These are phyloP conservation scores for Cyprinus carpio DNA, from an alignment of 2,113 vertebrate species.

Conservation along the genomic window DNA sequence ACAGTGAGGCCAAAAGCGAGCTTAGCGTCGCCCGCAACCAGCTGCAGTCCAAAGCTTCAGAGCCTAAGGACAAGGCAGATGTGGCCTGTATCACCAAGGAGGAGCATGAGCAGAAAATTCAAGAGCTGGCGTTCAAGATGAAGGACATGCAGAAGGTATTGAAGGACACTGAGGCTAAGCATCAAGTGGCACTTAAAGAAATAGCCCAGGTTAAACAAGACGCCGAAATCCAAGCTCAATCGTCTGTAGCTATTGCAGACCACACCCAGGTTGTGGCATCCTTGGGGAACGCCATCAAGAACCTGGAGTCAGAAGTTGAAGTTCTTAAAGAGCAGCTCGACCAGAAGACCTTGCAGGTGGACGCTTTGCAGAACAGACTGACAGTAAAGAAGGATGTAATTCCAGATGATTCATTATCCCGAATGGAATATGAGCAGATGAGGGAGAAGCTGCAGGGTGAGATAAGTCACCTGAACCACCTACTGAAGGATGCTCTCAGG, in stretches of 20 bases:
- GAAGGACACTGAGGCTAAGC: conserved; percentile 77
- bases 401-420: conserved; percentile 79
- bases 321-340: conserved; percentile 76
- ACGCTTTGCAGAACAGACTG: conserved; percentile 80
- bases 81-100: conserved; percentile 66
- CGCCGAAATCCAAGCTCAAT: conserved; percentile 82
- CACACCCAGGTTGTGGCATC: conserved; percentile 84
- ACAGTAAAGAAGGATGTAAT: conserved; percentile 75
- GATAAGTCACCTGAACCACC: conserved; percentile 78
- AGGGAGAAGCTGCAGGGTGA: conserved; percentile 79
- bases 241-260: conserved; percentile 81
- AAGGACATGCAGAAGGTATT: conserved; percentile 71
- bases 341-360: conserved; percentile 78
- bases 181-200: conserved; percentile 76
- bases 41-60: conserved; percentile 56
- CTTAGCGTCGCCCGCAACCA: conserved; percentile 77
- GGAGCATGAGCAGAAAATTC: conserved; percentile 77
- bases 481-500: conserved; percentile 84
- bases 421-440: conserved; percentile 75
- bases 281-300: conserved; percentile 80
- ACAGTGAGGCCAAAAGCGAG: conserved; percentile 88
- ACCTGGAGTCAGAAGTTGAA: conserved; percentile 80
- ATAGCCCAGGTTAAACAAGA: conserved; percentile 78
- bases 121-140: conserved; percentile 61
- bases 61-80: conserved; percentile 62